Percentiles rank a stretch among this genome's conserved stretches.
phyloP scores from a whole-genome alignment of 23 tunicate species.

The Trididemnum nubilum region DNA sequence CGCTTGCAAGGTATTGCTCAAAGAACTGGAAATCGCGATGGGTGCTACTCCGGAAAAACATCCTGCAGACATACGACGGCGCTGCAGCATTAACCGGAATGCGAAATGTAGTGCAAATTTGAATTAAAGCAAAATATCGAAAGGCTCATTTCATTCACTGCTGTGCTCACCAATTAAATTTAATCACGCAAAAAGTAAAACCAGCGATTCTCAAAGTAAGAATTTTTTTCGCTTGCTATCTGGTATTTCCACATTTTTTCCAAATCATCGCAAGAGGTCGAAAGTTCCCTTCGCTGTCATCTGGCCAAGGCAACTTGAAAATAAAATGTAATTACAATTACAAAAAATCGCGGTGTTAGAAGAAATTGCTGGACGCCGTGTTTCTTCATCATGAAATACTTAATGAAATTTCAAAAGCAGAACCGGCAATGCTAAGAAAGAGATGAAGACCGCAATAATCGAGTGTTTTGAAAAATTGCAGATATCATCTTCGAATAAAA shows the following conservation, averaged over 20 bases:
- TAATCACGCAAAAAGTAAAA: no score
- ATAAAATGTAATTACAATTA: no score
- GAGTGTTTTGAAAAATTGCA: neutral
- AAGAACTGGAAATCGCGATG: neutral
- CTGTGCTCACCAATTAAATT: neutral
- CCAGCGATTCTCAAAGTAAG: neutral
- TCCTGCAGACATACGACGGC: neutral
- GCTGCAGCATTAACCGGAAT: neutral
- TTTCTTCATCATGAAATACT: neutral
- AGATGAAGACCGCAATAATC: neutral
- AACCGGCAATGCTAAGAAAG: neutral
- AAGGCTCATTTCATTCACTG: neutral
- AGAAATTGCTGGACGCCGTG: neutral
- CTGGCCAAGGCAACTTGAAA: no score
- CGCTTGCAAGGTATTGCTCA: neutral
- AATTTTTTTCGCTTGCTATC: neutral
- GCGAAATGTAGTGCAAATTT: neutral
- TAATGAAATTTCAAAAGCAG: neutral
- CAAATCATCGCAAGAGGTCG: neutral
- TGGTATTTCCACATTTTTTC: neutral
- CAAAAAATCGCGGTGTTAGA: neutral
- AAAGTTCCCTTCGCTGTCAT: no score
- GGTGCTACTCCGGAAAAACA: neutral
- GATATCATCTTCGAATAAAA: no score
- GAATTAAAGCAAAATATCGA: neutral